Evolutionary conservation across 2,113 vertebrate species (phyloP), one percentile per base, ranked within the genome.

Genomic region (Stegastes partitus): DNA sequence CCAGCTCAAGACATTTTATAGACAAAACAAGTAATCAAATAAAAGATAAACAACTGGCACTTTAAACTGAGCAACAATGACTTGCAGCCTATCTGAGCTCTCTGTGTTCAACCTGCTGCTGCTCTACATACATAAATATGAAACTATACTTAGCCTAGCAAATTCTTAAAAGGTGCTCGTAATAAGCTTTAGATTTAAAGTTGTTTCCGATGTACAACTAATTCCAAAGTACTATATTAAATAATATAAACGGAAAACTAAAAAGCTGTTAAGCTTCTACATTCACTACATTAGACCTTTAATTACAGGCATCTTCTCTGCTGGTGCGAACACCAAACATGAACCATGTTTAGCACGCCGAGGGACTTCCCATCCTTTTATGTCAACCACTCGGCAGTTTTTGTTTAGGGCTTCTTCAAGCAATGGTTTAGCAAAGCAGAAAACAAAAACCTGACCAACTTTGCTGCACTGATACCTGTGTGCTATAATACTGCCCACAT

Each of bases 261-360:
- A 73, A 84, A 75, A 76, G 73, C 63, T 86, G 73, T 84, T 80
- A 73, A 82, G 82, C 77, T 82, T 54, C 81, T 26, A 76, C 79
- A 82, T 79, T 90, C 77, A 16, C 69, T 87, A 79, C 71, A 85
- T 87, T 89, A 89, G 62, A 74, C 50, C 57, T 65, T 89, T 79
- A 90, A 84, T 86, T 77, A 83, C 68, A 37, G 83, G 73, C 73
- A 66, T 74, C 67, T 70, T 82, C 57, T 74, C 56, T 70, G 50
- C 45, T 44, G 45, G 70, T 78, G 22, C 26, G 3, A 68, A 77
- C 26, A 65, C 34, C 64, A 54, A 85, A 59, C 57, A 75, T 39
- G 63, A 74, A 4, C 45, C 37, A n/a, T 57, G 34, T 56, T 85
- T 26, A 68, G 66, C 61, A 74, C 37, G 47, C n/a, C 19, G 3